These are phyloP conservation scores for Megalops atlanticus DNA, from an alignment of 2,113 vertebrate species.

Conservation along the genomic window DNA sequence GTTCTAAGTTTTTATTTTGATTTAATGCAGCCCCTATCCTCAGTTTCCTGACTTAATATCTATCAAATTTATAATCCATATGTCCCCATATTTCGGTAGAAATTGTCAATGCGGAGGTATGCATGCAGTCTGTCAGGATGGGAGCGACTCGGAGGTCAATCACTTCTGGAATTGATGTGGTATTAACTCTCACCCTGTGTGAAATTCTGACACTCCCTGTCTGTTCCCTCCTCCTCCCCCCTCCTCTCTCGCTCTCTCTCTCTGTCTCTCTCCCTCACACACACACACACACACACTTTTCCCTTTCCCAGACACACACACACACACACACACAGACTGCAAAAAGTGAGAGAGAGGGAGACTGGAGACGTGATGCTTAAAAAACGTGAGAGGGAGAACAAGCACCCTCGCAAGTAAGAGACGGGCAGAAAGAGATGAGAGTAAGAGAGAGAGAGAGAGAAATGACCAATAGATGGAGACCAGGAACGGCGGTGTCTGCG, in stretches of 20 bases:
- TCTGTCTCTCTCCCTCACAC: conserved; percentile 45
- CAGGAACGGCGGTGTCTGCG: conserved; percentile 35
- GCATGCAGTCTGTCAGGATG: conserved; percentile 45
- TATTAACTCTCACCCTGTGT: conserved; percentile 60
- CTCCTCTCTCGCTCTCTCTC: background rate
- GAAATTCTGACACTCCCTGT: conserved; percentile 61
- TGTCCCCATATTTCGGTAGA: conserved; percentile 8
- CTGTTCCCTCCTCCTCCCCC: conserved; percentile 34
- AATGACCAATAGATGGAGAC: conserved; percentile 44
- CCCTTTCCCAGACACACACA: background rate
- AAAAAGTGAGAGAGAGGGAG: conserved; percentile 30
- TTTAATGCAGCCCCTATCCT: background rate
- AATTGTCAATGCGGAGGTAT: conserved; percentile 35
- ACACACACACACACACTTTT: conserved; percentile 39
- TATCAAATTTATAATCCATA: background rate
- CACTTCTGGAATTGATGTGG: conserved; percentile 56
- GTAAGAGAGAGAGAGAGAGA: conserved; percentile 36
- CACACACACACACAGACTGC: background rate
- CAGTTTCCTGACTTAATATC: conserved; percentile 1
- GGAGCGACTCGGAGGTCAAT: conserved; percentile 51
- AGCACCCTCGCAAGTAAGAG: conserved; percentile 1
- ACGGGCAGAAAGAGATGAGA: conserved; percentile 18
- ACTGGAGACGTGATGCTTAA: conserved; percentile 40
- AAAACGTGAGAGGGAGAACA: conserved; percentile 38
- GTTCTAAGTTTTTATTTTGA: background rate